Conservation (phyloP, 2,888 invertebrate species). For the Spodoptera exigua region DNA sequence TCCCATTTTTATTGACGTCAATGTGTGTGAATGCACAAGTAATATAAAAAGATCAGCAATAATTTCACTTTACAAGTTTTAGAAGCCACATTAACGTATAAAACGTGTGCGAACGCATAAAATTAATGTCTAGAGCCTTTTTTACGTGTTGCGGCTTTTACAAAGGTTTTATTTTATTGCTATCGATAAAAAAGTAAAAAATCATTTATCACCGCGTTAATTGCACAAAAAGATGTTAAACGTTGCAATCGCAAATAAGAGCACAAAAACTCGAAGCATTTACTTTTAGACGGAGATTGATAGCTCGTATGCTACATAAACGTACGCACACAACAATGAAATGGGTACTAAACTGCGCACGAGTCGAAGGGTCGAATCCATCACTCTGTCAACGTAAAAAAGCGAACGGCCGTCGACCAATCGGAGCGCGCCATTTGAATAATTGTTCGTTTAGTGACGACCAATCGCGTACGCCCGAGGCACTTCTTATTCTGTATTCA, state of each 20-base stretch:
- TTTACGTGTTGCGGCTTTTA: constrained; percentile 52
- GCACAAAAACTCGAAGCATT: constrained; percentile 66
- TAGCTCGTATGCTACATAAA: constrained; percentile 64
- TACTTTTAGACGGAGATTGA: constrained; percentile 70
- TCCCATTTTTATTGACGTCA: constrained; percentile 14
- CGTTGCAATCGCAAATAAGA: constrained; percentile 53
- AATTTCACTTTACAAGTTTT: constrained; percentile 45
- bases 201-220: constrained; percentile 58
- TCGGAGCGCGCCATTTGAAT: constrained; percentile 83
- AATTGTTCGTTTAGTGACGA: constrained; percentile 83
- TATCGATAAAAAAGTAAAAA: constrained; percentile 53
- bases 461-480: constrained; percentile 83
- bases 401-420: constrained; percentile 78
- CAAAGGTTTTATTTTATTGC: constrained; percentile 54
- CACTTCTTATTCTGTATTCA: constrained; percentile 79
- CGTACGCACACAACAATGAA: constrained; percentile 72
- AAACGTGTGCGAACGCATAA: constrained; percentile 49
- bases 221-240: constrained; percentile 62
- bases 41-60: constrained; percentile 34
- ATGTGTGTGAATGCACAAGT: constrained; percentile 25
- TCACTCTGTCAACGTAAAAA: constrained; percentile 85
- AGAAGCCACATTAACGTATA: constrained; percentile 53
- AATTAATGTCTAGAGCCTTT: constrained; percentile 50
- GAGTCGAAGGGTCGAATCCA: constrained; percentile 87
- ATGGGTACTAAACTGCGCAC: constrained; percentile 74